Conservation (phyloP, 2,797 vertebrate species). For the Nannoperca obscura region DNA sequence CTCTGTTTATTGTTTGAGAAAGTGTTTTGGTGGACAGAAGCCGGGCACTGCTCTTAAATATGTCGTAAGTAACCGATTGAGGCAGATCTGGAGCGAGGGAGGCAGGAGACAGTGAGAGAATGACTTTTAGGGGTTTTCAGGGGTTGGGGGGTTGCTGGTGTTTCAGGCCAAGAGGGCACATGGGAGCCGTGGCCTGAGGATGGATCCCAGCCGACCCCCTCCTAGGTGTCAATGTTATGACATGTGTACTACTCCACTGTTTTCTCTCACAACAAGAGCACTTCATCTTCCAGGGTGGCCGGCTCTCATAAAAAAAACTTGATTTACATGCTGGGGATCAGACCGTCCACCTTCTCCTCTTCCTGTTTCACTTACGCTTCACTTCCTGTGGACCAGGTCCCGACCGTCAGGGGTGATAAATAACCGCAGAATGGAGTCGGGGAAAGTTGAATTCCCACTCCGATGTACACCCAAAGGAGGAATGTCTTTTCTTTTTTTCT, state of each 20-base stretch:
- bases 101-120: conserved; percentile 25
- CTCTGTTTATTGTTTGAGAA: conserved; percentile 90
- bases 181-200: conserved; percentile 78
- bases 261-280: conserved; percentile 94
- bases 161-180: conserved; percentile 73
- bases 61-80: conserved; percentile 42
- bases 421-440: conserved; percentile 76
- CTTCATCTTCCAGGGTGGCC: conserved; percentile 93
- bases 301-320: conserved; percentile 88
- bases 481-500: conserved; percentile 23
- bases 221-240: conserved; percentile 90
- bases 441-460: conserved; percentile 63
- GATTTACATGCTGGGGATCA: conserved; percentile 91
- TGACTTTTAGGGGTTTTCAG: conserved; percentile 46
- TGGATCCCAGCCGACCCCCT: conserved; percentile 78
- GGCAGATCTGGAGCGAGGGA: conserved; percentile 42
- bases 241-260: conserved; percentile 91
- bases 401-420: conserved; percentile 77
- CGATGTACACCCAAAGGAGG: conserved; percentile 45
- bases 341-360: conserved; percentile 85
- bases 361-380: conserved; percentile 88
- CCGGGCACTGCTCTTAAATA: conserved; percentile 69
- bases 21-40: conserved; percentile 84
- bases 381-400: conserved; percentile 82
- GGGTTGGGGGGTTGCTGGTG: conserved; percentile 38